Conservation (phyloP, 2,113 vertebrate genomes). For the Megaceryle maxima region DNA sequence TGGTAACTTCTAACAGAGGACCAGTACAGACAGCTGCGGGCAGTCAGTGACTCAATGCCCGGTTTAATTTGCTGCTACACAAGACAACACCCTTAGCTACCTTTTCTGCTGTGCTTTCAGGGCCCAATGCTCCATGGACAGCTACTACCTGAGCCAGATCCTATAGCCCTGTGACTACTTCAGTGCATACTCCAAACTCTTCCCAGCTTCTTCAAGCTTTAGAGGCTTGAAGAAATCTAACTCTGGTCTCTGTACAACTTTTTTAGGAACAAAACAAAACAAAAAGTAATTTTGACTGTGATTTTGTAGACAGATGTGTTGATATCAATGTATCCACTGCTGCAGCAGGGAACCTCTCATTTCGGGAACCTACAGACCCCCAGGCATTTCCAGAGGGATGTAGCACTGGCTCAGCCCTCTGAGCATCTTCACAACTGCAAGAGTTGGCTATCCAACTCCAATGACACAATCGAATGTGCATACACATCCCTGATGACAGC, state of each 20-base stretch:
- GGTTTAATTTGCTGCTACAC: not conserved
- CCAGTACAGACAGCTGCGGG: not conserved
- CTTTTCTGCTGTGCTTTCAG: not conserved
- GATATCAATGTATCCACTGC: not conserved
- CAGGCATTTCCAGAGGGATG: not conserved
- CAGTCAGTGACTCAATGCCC: not conserved
- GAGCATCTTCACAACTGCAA: not conserved
- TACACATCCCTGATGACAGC: rapidly evolving
- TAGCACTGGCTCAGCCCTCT: not conserved
- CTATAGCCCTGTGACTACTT: not conserved
- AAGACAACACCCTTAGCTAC: constrained; percentile 22
- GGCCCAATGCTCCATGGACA: rapidly evolving
- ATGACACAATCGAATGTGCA: rapidly evolving
- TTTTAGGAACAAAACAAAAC: not conserved
- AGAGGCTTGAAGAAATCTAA: not conserved
- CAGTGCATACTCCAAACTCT: not conserved
- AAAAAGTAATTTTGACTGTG: not conserved
- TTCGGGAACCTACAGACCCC: not conserved
- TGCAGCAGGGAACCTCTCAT: not conserved
- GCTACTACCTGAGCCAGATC: not conserved
- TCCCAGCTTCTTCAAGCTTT: not conserved
- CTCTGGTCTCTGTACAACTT: not conserved
- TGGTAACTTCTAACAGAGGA: not conserved
- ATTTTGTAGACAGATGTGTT: not conserved
- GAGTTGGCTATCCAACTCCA: not conserved